Base-by-base conservation (phyloP, 2,888 invertebrate genomes). In the Pheosia tremula region DNA sequence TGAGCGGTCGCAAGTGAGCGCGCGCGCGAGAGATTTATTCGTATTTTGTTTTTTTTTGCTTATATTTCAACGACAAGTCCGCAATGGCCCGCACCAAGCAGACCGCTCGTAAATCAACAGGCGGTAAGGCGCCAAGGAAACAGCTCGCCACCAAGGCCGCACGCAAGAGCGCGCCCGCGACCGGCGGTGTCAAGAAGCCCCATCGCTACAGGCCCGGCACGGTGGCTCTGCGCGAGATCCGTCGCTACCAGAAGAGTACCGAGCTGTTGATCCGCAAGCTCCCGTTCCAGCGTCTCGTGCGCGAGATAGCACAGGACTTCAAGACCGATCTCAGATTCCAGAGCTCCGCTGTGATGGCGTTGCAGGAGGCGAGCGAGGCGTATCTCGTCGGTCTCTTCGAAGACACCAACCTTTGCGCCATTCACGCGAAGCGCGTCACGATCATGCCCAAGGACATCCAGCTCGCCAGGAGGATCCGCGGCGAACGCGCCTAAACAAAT, bases 361-460 rank as follows among this genome's bases (percentile, higher is more conserved):
- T 52, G 24, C 52, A 52, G 24, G 97, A 97, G 94, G 96, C 96
- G 58, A 95, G 96, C 73, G 97, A 97, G 88, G 97, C 97, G 10
- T 97, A 97, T 88, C 91, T 98, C 78, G 97, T 98, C 61, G 98
- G 98, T 73, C 94, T 98, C 60, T 98, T 62, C 43, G 66, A 62
- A 39, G 66, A 66, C 64, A 62, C 98, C 77, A 98, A 98, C 89
- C 94, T 98, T 94, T 97, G 97, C 94, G 97, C 97, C 71, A 97
- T 98, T 85, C 98, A 98, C 87, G 97, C 97, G 81, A 97, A 97
- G 93, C 95, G 98, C 79, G 98, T 98, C 58, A 98, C 98, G 78
- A 98, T 98, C 90, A 98, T 97, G 97, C 97, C 98, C 67, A 98
- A 97, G 92, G 97, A 98, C 88, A 98, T 98, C 82, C 97, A 97